Conservation (phyloP, 2,888 invertebrate genomes). For the Mythimna impura region DNA sequence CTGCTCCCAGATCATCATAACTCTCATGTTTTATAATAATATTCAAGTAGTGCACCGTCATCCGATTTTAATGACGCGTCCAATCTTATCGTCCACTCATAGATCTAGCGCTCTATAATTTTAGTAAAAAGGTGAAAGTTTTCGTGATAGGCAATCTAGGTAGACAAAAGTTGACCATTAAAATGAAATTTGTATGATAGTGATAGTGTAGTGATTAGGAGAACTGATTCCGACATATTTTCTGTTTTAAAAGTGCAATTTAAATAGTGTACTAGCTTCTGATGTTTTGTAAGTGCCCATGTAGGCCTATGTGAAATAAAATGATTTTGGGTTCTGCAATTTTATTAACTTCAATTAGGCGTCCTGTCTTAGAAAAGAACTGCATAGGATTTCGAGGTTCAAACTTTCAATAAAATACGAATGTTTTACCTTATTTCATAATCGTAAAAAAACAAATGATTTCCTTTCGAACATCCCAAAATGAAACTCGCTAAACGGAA, state of each 20-base stretch:
- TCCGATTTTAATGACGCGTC: conserved; percentile 84
- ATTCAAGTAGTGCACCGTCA: conserved; percentile 83
- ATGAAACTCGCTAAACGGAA: conserved; percentile 67
- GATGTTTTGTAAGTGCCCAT: no score
- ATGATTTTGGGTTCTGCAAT: no score
- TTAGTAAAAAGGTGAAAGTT: conserved; percentile 73
- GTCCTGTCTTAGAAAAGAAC: background rate
- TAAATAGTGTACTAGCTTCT: background rate
- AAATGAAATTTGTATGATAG: conserved; percentile 12
- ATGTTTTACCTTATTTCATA: background rate
- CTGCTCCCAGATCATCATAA: conserved; percentile 81
- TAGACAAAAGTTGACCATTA: conserved; percentile 23
- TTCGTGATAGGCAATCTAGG: conserved; percentile 53
- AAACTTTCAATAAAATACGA: background rate
- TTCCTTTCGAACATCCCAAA: conserved; percentile 29
- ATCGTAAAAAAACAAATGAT: conserved; percentile 34
- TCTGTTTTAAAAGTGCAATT: background rate
- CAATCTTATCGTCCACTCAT: conserved; percentile 75
- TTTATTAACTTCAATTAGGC: background rate
- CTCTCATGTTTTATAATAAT: conserved; percentile 87
- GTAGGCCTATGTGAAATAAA: no score
- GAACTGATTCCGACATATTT: background rate
- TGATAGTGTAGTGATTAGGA: background rate
- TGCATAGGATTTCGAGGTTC: background rate
- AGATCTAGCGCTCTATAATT: conserved; percentile 83